Percentiles rank a stretch among this genome's conserved stretches.
Conservation (phyloP, 2,113 vertebrate species). For the Thermophis baileyi region DNA sequence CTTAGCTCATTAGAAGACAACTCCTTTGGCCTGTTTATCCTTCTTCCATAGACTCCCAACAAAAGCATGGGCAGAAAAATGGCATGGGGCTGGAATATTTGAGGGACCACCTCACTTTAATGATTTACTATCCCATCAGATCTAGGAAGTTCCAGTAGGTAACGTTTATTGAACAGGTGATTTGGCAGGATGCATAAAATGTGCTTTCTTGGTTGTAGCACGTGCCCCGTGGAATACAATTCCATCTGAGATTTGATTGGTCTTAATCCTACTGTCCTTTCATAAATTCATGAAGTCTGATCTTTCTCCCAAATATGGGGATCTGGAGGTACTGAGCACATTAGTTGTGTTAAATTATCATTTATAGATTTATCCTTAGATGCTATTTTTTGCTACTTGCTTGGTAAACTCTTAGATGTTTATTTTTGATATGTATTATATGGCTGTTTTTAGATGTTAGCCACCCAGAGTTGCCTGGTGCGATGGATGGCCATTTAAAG, state of each 20-base stretch:
- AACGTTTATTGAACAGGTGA: background rate
- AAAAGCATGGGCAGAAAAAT: background rate
- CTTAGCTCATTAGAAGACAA: background rate
- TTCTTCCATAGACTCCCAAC: background rate
- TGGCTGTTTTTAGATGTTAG: background rate
- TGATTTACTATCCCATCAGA: background rate
- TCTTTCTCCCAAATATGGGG: background rate
- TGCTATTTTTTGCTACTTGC: background rate
- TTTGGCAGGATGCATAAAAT: background rate
- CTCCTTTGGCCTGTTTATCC: background rate
- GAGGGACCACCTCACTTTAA: background rate
- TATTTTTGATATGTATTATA: background rate
- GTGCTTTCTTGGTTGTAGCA: background rate
- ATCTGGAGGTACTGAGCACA: background rate
- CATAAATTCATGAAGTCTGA: background rate
- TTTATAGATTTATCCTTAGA: background rate
- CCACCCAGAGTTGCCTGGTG: background rate
- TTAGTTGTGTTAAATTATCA: background rate
- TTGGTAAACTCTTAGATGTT: background rate
- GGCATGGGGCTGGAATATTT: background rate
- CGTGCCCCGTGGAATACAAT: background rate
- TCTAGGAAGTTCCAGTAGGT: background rate
- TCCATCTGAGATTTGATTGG: background rate
- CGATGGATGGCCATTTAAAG: background rate
- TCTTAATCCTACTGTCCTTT: background rate